Evolutionary conservation across 2,888 invertebrate species (phyloP), one percentile per base, ranked within the genome.

Genomic region (Phragmatobia fuliginosa): DNA sequence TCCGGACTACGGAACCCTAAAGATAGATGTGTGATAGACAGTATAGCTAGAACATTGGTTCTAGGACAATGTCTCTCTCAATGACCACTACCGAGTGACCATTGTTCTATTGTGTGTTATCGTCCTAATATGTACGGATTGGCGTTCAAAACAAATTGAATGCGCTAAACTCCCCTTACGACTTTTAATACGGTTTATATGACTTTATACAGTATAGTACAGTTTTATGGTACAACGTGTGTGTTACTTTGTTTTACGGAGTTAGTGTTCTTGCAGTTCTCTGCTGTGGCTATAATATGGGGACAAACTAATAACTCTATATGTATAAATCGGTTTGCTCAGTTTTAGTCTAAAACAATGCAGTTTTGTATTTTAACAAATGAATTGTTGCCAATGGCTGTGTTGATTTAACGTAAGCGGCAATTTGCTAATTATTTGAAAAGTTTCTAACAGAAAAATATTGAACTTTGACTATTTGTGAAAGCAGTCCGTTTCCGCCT

Each of bases 71-170:
- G 38, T 45, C 21, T 45, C 21, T 45, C 21, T 45, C 45, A 45
- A 45, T 45, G 45, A 7, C 18, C 8, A 21, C 21, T 7, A 45
- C 45, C 8, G 8, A 21, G 21, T 80, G 86, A 89, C 88, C 86
- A 91, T 91, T 88, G 90, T 88, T 87, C 88, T 87, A 88, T 89
- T 91, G 90, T 90, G 88, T 89, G 89, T 86, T 76, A 82, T 83
- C 85, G 83, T 86, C 86, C 86, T 88, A 88, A 89, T 87, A 89
- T 83, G 83, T 81, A 83, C 74, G 84, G 83, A 83, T 86, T 84
- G 83, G 75, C 78, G 75, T 75, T 75, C 78, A 80, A 90, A 91
- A 91, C 89, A 90, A 92, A 92, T 92, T 92, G 89, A 92, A 92
- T 92, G 89, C 88, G 89, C 89, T 87, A 88, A 89, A 86, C 82